A percentile compares a stretch with the other conserved stretches of the same genome.
These are phyloP conservation scores for Tupiocoris notatus DNA, from an alignment of 2,888 invertebrate genomes.

Conservation along the genomic window DNA sequence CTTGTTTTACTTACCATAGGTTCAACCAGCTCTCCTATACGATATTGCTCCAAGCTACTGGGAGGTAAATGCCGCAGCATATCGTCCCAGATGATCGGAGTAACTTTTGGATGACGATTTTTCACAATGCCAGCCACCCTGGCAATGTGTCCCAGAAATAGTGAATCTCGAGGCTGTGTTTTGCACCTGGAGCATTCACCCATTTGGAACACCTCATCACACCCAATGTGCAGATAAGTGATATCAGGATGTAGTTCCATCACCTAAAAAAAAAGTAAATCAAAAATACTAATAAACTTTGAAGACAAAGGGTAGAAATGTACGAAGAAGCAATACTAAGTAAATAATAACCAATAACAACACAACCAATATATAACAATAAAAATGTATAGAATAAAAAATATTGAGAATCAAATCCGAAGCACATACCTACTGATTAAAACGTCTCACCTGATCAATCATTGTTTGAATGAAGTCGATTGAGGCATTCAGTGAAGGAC, in stretches of 20 bases:
- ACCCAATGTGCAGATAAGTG: slow-evolving; percentile 68
- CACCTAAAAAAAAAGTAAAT: slow-evolving; percentile 51
- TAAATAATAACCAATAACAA: no score
- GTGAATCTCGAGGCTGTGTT: slow-evolving; percentile 56
- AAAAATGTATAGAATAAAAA: no score
- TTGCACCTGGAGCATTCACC: slow-evolving; percentile 66
- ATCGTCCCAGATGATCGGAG: slow-evolving; percentile 76
- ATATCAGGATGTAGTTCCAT: slow-evolving; percentile 53
- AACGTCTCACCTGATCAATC: slow-evolving; percentile 65
- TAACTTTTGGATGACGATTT: slow-evolving; percentile 60
- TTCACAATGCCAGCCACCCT: slow-evolving; percentile 63
- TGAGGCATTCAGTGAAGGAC: slow-evolving; percentile 66
- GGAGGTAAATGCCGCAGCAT: slow-evolving; percentile 68
- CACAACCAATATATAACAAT: no score
- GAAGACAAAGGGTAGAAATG: no score
- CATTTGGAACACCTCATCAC: slow-evolving; percentile 72
- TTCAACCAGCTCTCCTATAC: slow-evolving; percentile 67
- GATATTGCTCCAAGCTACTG: slow-evolving; percentile 61
- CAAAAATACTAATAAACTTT: not conserved
- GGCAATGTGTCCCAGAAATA: slow-evolving; percentile 65
- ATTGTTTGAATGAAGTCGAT: slow-evolving; percentile 64
- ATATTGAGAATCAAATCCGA: no score
- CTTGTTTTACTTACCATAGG: slow-evolving; percentile 66
- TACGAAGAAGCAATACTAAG: no score
- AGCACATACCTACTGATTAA: no score